Base-by-base conservation (phyloP, 1,140 invertebrate genomes). In the Diabrotica undecimpunctata region DNA sequence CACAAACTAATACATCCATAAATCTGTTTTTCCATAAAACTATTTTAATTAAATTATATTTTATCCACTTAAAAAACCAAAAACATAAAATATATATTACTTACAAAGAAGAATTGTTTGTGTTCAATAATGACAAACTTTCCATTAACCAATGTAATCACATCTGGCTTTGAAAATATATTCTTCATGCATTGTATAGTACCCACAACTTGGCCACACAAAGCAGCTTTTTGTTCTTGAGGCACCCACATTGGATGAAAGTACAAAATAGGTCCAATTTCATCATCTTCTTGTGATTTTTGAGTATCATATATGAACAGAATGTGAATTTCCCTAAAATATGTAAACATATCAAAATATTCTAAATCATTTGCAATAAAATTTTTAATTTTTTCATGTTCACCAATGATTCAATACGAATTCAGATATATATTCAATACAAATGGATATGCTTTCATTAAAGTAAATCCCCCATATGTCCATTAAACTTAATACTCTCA, bases 181-280 rank as follows among this genome's bases (percentile, higher is more conserved):
- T 86, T 85, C 63, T 86, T 85, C 65, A 92, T 81, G 76, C 92
- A 94, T 70, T 90, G 87, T 67, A 88, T 84, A 12, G 91, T 86
- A 35, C 93, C 91, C 83, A 94, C 91, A 25, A 94, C 78, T 80
- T 94, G 90, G 58, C 90, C 89, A 76, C 90, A 92, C 0, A 94
- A 77, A 12, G 90, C 89, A 66, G 91, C 83, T 73, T 89, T 85
- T 75, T 93, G 90, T 5, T 88, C 86, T 65, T 90, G 89, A 0
- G 89, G 91, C 8, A 94, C 91, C 90, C 92, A 93, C 39, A 87
- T 85, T 4, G 92, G 92, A 80, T 93, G 89, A 78, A 94, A 95
- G 75, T 93, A 95, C n/a, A 94, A 79, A 58, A 95, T 88, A 12
- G 92, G 90, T 56, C 91, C 85, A 58, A 89, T 87, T n/a, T 91